Conservation (phyloP, 1,140 invertebrate species). For the Myzus persicae region DNA sequence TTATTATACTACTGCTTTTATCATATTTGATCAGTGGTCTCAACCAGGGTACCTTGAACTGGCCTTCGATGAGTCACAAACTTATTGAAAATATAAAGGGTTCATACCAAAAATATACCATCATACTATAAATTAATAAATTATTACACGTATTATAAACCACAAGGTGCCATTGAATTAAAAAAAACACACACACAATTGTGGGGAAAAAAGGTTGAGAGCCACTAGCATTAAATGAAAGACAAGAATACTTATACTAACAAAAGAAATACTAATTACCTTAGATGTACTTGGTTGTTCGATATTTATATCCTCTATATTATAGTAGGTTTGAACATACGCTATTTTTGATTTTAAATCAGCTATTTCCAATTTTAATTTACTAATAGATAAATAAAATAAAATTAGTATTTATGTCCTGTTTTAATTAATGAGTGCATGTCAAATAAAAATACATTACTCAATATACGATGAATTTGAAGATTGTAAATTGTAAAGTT, state of each 20-base stretch:
- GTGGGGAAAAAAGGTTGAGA: no score
- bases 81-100: no score
- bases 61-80: no score
- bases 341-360: constrained; percentile 39
- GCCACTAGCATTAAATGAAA: no score
- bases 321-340: not conserved
- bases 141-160: no score
- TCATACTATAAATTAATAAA: no score
- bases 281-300: not conserved
- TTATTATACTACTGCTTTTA: no score
- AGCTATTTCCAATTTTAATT: constrained; percentile 30
- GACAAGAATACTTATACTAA: not conserved
- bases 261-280: not conserved
- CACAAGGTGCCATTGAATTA: no score
- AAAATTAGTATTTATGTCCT: not conserved
- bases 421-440: not conserved
- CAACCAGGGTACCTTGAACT: no score
- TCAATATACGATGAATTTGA: not conserved
- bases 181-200: no score
- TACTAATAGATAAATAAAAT: not conserved
- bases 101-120: no score
- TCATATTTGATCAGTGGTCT: no score
- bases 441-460: constrained; percentile 11
- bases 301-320: not conserved
- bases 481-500: constrained; percentile 42